Conservation (phyloP, 2,888 invertebrate species). For the Heliconius erato region DNA sequence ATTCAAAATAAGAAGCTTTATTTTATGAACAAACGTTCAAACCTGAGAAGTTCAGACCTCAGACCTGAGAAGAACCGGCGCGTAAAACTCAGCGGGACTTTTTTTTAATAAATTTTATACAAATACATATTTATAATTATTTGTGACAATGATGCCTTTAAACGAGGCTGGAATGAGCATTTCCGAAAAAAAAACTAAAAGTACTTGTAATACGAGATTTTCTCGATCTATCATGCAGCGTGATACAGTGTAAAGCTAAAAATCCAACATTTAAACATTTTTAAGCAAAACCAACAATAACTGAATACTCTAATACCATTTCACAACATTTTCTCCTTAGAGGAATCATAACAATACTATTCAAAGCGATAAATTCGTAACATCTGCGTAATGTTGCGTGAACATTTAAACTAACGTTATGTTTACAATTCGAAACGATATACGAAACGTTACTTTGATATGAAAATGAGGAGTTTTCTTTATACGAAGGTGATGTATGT, state of each 20-base stretch:
- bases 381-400: slow-evolving; percentile 19
- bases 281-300: background rate
- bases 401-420: slow-evolving; percentile 22
- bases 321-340: background rate
- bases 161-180: too few species aligned
- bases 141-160: too few species aligned
- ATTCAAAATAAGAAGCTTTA: too few species aligned
- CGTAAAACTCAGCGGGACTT: too few species aligned
- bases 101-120: too few species aligned
- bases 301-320: background rate
- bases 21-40: too few species aligned
- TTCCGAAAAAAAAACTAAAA: too few species aligned
- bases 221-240: background rate
- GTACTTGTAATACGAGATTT: too few species aligned
- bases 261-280: background rate
- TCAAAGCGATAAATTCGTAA: slow-evolving; percentile 4
- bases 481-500: background rate
- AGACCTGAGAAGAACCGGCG: too few species aligned
- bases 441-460: slow-evolving; percentile 9
- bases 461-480: slow-evolving; percentile 6
- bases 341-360: slow-evolving; percentile 3
- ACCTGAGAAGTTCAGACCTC: too few species aligned
- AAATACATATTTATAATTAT: too few species aligned
- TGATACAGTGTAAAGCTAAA: too few species aligned
- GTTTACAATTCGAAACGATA: slow-evolving; percentile 1